phyloP scores from a whole-genome alignment of 2,113 vertebrate species.

The Talpa occidentalis region DNA sequence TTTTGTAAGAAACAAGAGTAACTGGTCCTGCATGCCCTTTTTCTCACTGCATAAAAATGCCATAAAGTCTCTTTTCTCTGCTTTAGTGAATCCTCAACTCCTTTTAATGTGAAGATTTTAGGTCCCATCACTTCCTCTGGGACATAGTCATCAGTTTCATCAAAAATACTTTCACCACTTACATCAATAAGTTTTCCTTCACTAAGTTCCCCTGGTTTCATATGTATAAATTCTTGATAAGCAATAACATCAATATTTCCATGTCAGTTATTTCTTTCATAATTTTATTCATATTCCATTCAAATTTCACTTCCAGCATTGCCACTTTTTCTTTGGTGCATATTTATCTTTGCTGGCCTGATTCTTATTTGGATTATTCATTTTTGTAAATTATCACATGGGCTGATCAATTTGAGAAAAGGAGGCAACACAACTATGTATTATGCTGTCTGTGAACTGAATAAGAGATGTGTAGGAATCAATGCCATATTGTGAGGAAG shows the following conservation, averaged over 20 bases:
- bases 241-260: accelerated
- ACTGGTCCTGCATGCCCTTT: not conserved
- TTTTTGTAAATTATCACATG: not conserved
- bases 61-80: not conserved
- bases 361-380: not conserved
- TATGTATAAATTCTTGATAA: not conserved
- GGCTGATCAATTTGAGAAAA: not conserved
- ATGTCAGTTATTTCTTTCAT: not conserved
- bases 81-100: not conserved
- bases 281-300: not conserved
- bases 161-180: not conserved
- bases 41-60: not conserved
- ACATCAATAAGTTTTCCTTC: not conserved
- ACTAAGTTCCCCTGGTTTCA: not conserved
- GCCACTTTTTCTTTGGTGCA: not conserved
- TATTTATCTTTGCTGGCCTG: not conserved
- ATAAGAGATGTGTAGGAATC: not conserved
- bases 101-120: not conserved
- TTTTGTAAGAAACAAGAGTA: not conserved
- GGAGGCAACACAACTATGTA: not conserved
- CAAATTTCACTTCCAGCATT: not conserved
- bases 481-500: not conserved
- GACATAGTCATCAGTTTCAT: not conserved
- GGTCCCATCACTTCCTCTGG: not conserved
- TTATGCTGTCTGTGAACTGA: not conserved